Percentiles rank a stretch among this genome's conserved stretches.
These are phyloP conservation scores for Orcinus orca DNA, from an alignment of 2,113 vertebrate genomes.

Conservation along the genomic window DNA sequence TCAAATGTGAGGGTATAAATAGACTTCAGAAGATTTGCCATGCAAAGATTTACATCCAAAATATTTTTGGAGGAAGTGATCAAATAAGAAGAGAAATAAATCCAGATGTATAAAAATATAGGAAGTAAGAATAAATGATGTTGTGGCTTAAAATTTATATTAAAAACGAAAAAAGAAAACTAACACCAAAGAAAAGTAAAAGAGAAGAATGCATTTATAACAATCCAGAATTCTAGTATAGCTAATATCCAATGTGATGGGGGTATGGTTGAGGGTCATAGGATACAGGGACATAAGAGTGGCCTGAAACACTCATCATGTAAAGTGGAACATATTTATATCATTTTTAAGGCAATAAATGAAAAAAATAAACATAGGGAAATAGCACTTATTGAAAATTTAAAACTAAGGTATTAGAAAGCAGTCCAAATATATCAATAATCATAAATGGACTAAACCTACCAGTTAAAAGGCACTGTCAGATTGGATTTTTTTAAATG, in stretches of 20 bases:
- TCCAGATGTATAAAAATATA: neutral
- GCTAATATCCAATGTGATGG: neutral
- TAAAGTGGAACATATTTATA: neutral
- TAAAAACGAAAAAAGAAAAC: conserved; percentile 17
- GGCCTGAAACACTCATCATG: neutral
- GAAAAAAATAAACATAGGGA: neutral
- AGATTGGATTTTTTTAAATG: neutral
- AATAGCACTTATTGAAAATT: neutral
- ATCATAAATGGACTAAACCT: neutral
- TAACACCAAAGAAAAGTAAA: neutral
- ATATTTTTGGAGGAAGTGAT: neutral
- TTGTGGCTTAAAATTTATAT: neutral
- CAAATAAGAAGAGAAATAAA: neutral
- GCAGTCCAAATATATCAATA: neutral
- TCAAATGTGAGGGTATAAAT: neutral
- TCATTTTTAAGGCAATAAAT: conserved; percentile 2
- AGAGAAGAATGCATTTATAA: neutral
- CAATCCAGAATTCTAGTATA: neutral
- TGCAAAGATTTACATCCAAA: neutral
- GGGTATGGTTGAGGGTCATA: too few species aligned
- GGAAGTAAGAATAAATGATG: neutral
- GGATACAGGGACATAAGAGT: neutral
- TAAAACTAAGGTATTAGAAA: neutral
- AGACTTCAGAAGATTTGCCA: neutral
- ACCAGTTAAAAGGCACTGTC: neutral